Conservation (phyloP, 2,113 vertebrate species). For the Colius striatus region DNA sequence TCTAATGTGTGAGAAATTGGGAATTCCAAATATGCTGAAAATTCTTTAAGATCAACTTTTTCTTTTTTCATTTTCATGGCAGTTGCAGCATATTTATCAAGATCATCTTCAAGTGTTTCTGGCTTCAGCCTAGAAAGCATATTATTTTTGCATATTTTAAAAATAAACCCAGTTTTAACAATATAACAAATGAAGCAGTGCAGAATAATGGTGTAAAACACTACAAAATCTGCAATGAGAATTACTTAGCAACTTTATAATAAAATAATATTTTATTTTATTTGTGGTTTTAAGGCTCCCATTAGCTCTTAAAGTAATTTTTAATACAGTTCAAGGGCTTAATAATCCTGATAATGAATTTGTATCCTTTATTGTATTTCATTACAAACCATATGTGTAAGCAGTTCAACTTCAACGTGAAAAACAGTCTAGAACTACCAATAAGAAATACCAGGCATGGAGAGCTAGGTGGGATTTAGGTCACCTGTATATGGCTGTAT, state of each 20-base stretch:
- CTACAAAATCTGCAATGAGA: not conserved
- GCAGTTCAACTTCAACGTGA: not conserved
- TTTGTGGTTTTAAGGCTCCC: not conserved
- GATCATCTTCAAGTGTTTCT: conserved; percentile 82
- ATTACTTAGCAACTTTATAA: not conserved
- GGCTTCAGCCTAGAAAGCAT: conserved; percentile 84
- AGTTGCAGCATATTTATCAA: conserved; percentile 81
- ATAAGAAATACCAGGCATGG: not conserved
- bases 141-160: conserved; percentile 6
- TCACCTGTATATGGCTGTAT: not conserved
- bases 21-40: conserved; percentile 85
- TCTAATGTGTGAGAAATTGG: conserved; percentile 83
- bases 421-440: not conserved
- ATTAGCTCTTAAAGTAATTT: no score
- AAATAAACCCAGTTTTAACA: not conserved
- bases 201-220: not conserved
- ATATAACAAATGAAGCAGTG: not conserved
- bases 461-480: conserved; percentile 14
- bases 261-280: not conserved
- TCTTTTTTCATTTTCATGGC: conserved; percentile 78
- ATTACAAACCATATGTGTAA: not conserved
- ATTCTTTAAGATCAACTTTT: conserved; percentile 79
- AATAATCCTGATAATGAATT: not conserved
- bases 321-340: not conserved
- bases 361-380: not conserved